Percentiles rank a stretch among this genome's conserved stretches.
These are phyloP conservation scores for Rafetus swinhoei DNA, from an alignment of 2,113 vertebrate species.

Conservation along the genomic window DNA sequence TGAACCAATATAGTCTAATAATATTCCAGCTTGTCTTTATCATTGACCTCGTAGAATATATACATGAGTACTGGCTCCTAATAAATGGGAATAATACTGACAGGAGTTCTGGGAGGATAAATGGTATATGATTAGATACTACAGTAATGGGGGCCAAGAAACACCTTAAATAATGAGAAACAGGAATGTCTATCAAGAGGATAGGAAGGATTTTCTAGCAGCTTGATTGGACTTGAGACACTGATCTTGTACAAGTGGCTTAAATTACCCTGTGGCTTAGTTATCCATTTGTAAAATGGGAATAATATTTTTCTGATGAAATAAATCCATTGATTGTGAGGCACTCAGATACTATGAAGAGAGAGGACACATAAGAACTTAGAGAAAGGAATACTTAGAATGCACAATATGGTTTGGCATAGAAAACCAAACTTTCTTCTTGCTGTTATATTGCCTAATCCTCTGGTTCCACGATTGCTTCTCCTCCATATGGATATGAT, in stretches of 20 bases:
- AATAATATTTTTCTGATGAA: not conserved
- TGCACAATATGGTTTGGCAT: not conserved
- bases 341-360: not conserved
- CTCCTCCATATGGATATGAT: accelerated
- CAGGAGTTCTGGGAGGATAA: not conserved
- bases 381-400: not conserved
- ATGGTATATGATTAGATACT: not conserved
- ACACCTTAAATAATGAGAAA: not conserved
- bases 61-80: not conserved
- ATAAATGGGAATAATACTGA: not conserved
- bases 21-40: not conserved
- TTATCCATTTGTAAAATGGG: not conserved
- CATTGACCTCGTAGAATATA: not conserved
- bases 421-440: not conserved
- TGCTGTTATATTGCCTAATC: not conserved
- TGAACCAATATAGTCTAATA: not conserved
- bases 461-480: not conserved
- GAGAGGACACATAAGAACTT: not conserved
- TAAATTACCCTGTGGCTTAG: not conserved
- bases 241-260: not conserved
- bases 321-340: not conserved
- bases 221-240: not conserved
- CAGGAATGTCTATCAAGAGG: not conserved
- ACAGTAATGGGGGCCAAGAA: not conserved
- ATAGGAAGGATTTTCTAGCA: not conserved